phyloP scores from a whole-genome alignment of 1,140 invertebrate species.

The Euwallacea similis region DNA sequence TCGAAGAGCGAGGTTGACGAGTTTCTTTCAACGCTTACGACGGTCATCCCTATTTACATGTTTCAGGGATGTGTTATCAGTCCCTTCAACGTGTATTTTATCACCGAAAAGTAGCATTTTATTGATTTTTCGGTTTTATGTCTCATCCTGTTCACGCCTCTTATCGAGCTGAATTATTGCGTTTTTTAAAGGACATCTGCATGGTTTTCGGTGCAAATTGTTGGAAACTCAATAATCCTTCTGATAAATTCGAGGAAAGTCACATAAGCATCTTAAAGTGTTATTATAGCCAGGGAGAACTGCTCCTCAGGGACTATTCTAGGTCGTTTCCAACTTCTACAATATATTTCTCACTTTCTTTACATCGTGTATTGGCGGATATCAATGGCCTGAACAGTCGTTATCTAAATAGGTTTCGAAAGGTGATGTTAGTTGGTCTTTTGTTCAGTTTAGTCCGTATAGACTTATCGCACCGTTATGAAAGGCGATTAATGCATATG shows the following conservation, averaged over 20 bases:
- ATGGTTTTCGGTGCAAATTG: not conserved
- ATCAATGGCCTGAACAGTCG: not conserved
- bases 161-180: constrained; percentile 6
- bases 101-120: constrained; percentile 16
- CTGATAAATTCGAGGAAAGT: constrained; percentile 2
- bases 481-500: too few species aligned
- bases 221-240: not conserved
- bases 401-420: not conserved
- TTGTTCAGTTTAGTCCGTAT: not conserved
- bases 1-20: constrained; percentile 33
- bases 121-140: constrained; percentile 21
- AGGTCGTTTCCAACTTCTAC: constrained; percentile 7
- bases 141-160: constrained; percentile 5
- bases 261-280: constrained; percentile 3
- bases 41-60: constrained; percentile 39
- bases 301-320: constrained; percentile 5
- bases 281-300: constrained; percentile 7
- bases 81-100: constrained; percentile 24
- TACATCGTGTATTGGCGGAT: constrained; percentile 2
- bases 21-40: constrained; percentile 32
- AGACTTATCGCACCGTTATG: too few species aligned
- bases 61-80: constrained; percentile 41
- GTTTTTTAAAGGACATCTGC: not conserved
- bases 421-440: not conserved
- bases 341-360: constrained; percentile 10